Evolutionary conservation across 2,888 invertebrate genomes (phyloP).

Genomic region (Acronicta psi): DNA sequence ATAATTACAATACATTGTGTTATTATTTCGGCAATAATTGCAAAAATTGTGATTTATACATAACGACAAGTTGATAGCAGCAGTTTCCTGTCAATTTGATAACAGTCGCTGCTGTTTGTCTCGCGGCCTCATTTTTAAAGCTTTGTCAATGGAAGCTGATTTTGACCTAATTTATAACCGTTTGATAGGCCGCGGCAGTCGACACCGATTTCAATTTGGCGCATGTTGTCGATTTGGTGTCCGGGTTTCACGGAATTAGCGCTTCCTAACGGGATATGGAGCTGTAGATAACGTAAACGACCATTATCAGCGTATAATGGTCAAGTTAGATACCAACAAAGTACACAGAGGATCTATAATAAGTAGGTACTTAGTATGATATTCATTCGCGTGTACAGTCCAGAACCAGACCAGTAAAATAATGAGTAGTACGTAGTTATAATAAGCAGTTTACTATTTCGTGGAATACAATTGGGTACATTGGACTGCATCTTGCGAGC

Average conservation of each 20-base stretch:
- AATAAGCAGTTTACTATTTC: not conserved
- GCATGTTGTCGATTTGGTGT: constrained; percentile 49
- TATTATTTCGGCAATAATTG: constrained; percentile 88
- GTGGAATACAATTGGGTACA: not conserved
- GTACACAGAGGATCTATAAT: constrained; percentile 8
- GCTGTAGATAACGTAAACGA: constrained; percentile 46
- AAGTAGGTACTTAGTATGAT: not conserved
- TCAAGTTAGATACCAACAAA: constrained; percentile 44
- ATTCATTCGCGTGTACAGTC: not conserved
- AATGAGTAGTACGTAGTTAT: not conserved
- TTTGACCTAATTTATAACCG: constrained; percentile 82
- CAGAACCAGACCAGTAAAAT: not conserved
- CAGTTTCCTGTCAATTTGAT: constrained; percentile 82
- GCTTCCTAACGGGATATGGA: constrained; percentile 58
- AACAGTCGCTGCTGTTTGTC: constrained; percentile 78
- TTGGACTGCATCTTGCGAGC: not conserved
- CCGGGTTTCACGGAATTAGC: constrained; percentile 55
- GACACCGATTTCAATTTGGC: constrained; percentile 64
- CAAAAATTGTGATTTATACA: constrained; percentile 86
- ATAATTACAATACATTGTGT: constrained; percentile 68
- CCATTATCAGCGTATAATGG: constrained; percentile 46
- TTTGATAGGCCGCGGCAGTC: constrained; percentile 59
- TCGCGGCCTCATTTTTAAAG: constrained; percentile 83
- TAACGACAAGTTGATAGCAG: constrained; percentile 86
- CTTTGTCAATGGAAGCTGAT: constrained; percentile 86